Evolutionary conservation across 2,888 invertebrate genomes (phyloP).

Genomic region (Pollenia amentaria): DNA sequence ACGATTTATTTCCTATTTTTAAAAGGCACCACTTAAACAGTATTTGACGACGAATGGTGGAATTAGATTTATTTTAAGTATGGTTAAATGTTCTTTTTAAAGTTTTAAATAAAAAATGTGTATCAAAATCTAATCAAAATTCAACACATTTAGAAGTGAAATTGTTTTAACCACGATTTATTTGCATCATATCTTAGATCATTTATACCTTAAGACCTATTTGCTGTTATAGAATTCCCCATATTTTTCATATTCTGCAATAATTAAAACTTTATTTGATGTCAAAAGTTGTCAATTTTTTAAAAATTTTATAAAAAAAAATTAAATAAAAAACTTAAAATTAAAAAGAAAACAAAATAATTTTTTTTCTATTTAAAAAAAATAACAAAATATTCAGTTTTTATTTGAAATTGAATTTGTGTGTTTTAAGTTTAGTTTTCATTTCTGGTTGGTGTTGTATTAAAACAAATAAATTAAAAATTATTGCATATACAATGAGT

Average conservation of each 20-base stretch:
- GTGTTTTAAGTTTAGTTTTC: constrained; percentile 15
- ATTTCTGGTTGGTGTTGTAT: constrained; percentile 8
- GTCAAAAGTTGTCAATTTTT: neutral
- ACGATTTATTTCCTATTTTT: too few relatives aligned
- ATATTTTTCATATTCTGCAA: neutral
- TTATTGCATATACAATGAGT: constrained; percentile 72
- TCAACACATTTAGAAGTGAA: too few relatives aligned
- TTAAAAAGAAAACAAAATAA: constrained; percentile 23
- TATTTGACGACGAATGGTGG: too few relatives aligned
- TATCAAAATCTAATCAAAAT: too few relatives aligned
- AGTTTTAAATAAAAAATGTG: too few relatives aligned
- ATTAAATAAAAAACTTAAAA: neutral
- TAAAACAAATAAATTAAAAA: constrained; percentile 61
- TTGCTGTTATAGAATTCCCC: too few relatives aligned
- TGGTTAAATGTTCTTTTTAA: too few relatives aligned
- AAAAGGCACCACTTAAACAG: too few relatives aligned
- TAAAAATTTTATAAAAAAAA: neutral
- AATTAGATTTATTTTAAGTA: too few relatives aligned
- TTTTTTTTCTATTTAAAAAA: constrained; percentile 41
- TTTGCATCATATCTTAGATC: too few relatives aligned
- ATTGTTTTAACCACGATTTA: too few relatives aligned
- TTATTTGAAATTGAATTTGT: constrained; percentile 55
- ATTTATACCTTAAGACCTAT: too few relatives aligned
- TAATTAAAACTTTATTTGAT: neutral
- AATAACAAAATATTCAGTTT: constrained; percentile 71